These are phyloP conservation scores for Drosophila orena DNA, from an alignment of 1,140 invertebrate genomes.

Conservation along the genomic window DNA sequence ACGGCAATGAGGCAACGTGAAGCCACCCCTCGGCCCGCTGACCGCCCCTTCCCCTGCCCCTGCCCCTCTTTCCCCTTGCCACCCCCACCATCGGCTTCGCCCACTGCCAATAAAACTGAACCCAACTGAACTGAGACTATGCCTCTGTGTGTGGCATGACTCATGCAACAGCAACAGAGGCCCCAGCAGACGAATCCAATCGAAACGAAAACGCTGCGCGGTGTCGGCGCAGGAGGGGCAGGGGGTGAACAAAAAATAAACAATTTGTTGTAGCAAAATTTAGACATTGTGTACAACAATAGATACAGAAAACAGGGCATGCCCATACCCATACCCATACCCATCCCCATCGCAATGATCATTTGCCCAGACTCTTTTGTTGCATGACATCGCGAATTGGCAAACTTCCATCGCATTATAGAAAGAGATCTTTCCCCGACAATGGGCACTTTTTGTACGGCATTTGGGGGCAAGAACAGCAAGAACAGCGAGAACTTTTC, in stretches of 20 bases:
- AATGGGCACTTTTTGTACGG: constrained; percentile 46
- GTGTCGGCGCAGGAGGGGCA: background rate
- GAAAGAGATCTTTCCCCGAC: constrained; percentile 23
- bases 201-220: constrained; percentile 51
- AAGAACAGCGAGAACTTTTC: constrained; percentile 41
- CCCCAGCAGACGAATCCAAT: constrained; percentile 68
- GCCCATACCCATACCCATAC: constrained; percentile 17
- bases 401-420: constrained; percentile 37
- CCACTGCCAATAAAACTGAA: constrained; percentile 81
- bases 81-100: constrained; percentile 38
- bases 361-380: constrained; percentile 70
- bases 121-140: constrained; percentile 70
- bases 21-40: constrained; percentile 26
- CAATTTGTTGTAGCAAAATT: constrained; percentile 81
- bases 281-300: constrained; percentile 62
- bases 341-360: constrained; percentile 32
- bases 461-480: constrained; percentile 5
- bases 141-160: constrained; percentile 63
- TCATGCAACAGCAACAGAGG: constrained; percentile 74
- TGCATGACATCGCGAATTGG: constrained; percentile 79
- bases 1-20: constrained; percentile 42
- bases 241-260: constrained; percentile 50
- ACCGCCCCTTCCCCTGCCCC: constrained; percentile 7
- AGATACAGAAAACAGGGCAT: constrained; percentile 61
- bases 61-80: background rate